phyloP scores from a whole-genome alignment of 2,113 vertebrate genomes.

The Echinops telfairi region DNA sequence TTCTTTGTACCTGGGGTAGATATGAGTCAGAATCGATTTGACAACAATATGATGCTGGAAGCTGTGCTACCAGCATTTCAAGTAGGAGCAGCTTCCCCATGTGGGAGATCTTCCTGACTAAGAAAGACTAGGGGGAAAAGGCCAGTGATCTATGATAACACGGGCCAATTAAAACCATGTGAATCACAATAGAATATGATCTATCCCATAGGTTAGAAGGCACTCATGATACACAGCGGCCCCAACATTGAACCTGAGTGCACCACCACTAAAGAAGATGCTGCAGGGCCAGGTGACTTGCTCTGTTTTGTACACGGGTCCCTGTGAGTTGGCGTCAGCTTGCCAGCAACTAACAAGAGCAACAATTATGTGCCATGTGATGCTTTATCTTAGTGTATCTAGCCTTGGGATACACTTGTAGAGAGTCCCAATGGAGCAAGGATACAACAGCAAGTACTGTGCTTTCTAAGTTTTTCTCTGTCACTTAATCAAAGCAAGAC shows the following conservation, averaged over 20 bases:
- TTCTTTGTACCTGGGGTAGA: too few species aligned
- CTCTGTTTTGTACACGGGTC: background rate
- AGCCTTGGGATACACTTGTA: background rate
- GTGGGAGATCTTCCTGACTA: background rate
- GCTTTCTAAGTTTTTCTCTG: background rate
- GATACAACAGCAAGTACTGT: background rate
- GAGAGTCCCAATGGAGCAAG: background rate
- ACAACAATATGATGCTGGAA: background rate
- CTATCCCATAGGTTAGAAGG: background rate
- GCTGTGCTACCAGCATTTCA: background rate
- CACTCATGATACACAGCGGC: background rate
- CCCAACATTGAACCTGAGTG: background rate
- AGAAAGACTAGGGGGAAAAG: background rate
- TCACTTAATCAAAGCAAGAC: constrained; percentile 15
- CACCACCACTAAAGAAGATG: background rate
- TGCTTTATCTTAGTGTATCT: background rate
- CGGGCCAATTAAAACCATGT: background rate
- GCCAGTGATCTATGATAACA: background rate
- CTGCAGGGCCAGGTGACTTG: background rate
- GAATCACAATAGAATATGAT: background rate
- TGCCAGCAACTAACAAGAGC: background rate
- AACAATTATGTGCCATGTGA: background rate
- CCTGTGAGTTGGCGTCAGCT: background rate
- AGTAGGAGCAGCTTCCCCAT: background rate
- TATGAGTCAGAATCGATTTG: too few species aligned